Conservation (phyloP, 2,797 vertebrate genomes). For the Melopsittacus undulatus region DNA sequence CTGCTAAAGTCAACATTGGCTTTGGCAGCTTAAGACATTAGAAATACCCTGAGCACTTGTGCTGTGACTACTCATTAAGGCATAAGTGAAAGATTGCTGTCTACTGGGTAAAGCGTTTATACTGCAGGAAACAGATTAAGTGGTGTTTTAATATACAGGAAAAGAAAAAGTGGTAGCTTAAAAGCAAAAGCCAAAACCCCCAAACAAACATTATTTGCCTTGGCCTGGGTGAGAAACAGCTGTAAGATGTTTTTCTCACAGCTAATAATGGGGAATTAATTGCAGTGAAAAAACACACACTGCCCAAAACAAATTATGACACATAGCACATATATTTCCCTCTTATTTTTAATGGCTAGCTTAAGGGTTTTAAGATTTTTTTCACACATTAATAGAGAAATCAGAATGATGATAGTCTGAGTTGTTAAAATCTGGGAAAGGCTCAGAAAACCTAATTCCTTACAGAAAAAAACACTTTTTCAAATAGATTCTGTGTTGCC, state of each 20-base stretch:
- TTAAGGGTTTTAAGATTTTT: background rate
- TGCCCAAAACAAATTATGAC: background rate
- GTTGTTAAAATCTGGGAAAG: background rate
- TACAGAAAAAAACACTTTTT: background rate
- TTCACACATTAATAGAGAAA: background rate
- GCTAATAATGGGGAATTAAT: background rate
- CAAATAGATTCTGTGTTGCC: background rate
- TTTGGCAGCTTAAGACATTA: background rate
- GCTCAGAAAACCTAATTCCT: background rate
- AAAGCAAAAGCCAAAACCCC: background rate
- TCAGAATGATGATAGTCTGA: background rate
- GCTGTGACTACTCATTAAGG: constrained; percentile 7
- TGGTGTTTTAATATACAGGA: constrained; percentile 26
- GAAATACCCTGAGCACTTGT: background rate
- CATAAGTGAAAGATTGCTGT: background rate
- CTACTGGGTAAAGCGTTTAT: background rate
- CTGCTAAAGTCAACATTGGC: background rate
- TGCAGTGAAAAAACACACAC: background rate
- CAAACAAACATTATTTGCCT: background rate
- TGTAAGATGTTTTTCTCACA: background rate
- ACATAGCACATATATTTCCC: background rate
- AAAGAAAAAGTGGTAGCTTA: background rate
- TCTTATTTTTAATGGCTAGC: background rate
- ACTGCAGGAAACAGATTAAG: constrained; percentile 57
- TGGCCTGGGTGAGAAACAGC: background rate